phyloP scores from a whole-genome alignment of 1,140 invertebrate species.

The Aphelinus certus region DNA sequence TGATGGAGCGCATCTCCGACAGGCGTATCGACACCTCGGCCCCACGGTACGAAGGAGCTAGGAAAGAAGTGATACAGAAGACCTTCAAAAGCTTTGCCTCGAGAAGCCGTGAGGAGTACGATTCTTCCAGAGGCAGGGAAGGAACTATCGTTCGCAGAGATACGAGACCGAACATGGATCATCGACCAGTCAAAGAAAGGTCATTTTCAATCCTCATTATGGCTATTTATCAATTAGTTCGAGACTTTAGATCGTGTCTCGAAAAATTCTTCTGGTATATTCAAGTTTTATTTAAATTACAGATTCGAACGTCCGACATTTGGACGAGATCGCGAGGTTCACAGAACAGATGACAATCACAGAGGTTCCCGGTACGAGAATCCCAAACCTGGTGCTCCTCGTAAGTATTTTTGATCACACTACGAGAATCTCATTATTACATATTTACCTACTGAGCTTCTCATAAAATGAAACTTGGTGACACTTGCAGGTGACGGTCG shows the following conservation, averaged over 20 bases:
- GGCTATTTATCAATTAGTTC: too few relatives aligned
- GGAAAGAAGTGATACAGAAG: conserved; percentile 62
- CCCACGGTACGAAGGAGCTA: conserved; percentile 57
- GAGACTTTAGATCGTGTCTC: too few relatives aligned
- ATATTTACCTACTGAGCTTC: conserved; percentile 6
- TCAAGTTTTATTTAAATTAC: conserved; percentile 11
- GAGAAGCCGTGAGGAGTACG: too few relatives aligned
- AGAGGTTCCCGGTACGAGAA: conserved; percentile 62
- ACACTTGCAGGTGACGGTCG: conserved; percentile 58
- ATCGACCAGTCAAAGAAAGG: conserved; percentile 63
- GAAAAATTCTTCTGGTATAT: too few relatives aligned
- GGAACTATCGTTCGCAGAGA: conserved; percentile 54
- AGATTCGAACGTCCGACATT: conserved; percentile 61
- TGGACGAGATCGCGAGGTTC: conserved; percentile 60
- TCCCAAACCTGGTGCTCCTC: conserved; percentile 51
- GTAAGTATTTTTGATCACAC: conserved; percentile 13
- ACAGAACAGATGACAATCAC: conserved; percentile 61
- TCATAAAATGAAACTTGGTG: not conserved
- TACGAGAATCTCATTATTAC: conserved; percentile 11
- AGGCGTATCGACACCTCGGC: conserved; percentile 57
- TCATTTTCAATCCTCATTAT: conserved; percentile 24
- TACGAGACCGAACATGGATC: conserved; percentile 50
- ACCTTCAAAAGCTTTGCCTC: conserved; percentile 44
- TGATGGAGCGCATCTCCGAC: conserved; percentile 59
- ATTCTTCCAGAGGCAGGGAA: conserved; percentile 47